Evolutionary conservation across 2,888 invertebrate species (phyloP).

Genomic region (Coleophora deauratella): DNA sequence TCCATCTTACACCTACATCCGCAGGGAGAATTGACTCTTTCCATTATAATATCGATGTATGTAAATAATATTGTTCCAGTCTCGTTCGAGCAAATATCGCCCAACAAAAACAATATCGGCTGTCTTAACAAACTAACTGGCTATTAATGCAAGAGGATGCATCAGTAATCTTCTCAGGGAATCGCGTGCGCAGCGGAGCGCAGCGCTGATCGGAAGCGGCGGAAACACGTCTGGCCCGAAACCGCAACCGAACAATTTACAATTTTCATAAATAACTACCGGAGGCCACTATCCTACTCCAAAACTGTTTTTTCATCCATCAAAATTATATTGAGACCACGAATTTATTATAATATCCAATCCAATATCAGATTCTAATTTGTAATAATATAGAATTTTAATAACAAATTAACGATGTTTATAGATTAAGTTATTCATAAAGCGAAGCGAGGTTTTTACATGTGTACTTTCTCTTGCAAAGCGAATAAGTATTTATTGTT

Average conservation of each 20-base stretch:
- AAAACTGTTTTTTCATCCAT: conserved; percentile 27
- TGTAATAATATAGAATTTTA: no score
- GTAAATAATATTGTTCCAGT: conserved; percentile 15
- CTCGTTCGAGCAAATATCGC: no score
- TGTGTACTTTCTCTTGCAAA: not conserved
- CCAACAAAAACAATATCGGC: no score
- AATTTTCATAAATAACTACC: conserved; percentile 65
- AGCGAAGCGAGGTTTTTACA: not conserved
- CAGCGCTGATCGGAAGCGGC: conserved; percentile 56
- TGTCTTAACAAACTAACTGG: no score
- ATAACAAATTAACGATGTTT: no score
- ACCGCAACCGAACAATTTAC: conserved; percentile 66
- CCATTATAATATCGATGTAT: no score
- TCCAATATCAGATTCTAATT: conserved; percentile 16
- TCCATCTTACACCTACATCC: conserved; percentile 34
- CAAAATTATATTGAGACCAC: conserved; percentile 21
- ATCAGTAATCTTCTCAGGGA: conserved; percentile 13
- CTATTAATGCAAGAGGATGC: not conserved
- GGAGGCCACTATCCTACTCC: conserved; percentile 38
- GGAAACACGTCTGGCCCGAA: conserved; percentile 68
- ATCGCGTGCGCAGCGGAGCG: no score
- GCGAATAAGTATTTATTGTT: not conserved
- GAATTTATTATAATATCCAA: no score
- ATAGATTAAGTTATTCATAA: conserved; percentile 5
- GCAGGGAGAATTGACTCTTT: no score